These are phyloP conservation scores for Tragelaphus imberbis DNA, from an alignment of 2,113 vertebrate genomes.

Conservation along the genomic window DNA sequence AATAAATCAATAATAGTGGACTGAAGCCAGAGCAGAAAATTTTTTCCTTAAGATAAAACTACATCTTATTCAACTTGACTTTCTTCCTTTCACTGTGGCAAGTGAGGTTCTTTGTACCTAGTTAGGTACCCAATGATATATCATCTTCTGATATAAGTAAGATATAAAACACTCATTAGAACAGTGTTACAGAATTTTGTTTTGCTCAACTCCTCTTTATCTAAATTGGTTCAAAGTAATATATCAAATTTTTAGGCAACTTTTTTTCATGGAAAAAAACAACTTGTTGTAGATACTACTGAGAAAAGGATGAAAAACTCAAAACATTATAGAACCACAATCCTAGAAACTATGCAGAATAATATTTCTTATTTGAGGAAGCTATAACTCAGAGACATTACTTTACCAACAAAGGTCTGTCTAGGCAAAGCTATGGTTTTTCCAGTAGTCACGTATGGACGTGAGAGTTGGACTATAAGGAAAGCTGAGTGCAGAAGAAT, in stretches of 20 bases:
- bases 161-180: neutral
- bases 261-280: neutral
- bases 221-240: neutral
- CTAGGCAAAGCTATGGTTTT: neutral
- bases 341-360: neutral
- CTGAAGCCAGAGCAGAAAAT: neutral
- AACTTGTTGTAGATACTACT: neutral
- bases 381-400: neutral
- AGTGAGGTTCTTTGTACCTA: neutral
- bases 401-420: neutral
- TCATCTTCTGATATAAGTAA: neutral
- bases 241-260: neutral
- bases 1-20: conserved; percentile 1
- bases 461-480: neutral
- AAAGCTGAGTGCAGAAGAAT: neutral
- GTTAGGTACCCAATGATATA: neutral
- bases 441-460: neutral
- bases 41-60: neutral
- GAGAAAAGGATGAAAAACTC: neutral
- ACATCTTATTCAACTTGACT: neutral
- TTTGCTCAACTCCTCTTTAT: conserved; percentile 16
- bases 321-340: neutral
- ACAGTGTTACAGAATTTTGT: neutral
- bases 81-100: neutral
- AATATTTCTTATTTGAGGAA: neutral